Evolutionary conservation across 2,113 vertebrate genomes (phyloP), one percentile per base, ranked within the genome.

Genomic region (Etia nguti): DNA sequence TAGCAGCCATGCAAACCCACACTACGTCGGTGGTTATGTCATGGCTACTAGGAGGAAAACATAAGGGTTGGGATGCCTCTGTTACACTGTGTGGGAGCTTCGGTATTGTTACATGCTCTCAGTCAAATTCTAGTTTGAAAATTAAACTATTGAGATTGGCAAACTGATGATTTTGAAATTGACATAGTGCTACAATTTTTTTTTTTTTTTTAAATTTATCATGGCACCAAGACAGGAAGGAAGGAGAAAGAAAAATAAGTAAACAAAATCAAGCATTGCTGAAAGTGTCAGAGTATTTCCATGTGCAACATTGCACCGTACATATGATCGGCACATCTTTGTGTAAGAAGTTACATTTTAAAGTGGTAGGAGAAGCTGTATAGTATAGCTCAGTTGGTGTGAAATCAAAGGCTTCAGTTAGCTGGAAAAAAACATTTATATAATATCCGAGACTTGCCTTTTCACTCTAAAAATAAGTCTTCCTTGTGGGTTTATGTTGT

Each of bases 11-110:
- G 92, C 88, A 91, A 93, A 89, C 79, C 80, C 80, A 87, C 84
- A 92, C 87, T 95, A 94, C 89, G 80, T 91, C 50, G 79, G 85
- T 89, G 84, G 75, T 93, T 94, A 93, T 94, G 91, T 93, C 91
- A 93, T 84, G 87, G 55, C 68, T 79, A 52, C 73, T 31, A 15
- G 79, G 52, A 90, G 55, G 87, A 87, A 88, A 87, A 88, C 82
- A 48, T 29, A 62, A 56, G 60, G 52, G 31, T 91, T 59, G 88
- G 26, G 83, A 91, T 90, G 81, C 80, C 22, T 80, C 54, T 73
- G 2, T 73, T 68, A 31, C 41, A 65, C 52, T 54, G 46, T 55
- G 54, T 36, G 82, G 46, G 22, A 57, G 41, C 43, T 65, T 59
- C 0, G 13, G 79, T 70, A 26, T 13, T 82, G 46, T 65, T 50